These are phyloP conservation scores for Rutpela maculata DNA, from an alignment of 2,888 invertebrate species.

Conservation along the genomic window DNA sequence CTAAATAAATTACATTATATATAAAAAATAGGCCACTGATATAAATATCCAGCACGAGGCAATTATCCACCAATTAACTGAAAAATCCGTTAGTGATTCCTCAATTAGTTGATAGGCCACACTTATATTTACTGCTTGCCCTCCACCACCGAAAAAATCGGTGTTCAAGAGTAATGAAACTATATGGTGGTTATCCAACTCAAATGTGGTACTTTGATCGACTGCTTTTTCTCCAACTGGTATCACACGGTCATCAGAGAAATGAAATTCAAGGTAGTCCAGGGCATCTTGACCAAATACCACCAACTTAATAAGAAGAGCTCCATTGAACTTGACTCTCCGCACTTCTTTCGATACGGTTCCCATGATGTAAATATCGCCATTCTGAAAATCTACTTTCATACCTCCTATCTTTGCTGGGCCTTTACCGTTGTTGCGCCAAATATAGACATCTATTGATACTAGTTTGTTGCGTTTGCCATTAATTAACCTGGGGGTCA, in stretches of 20 bases:
- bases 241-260: conserved; percentile 24
- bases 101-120: conserved; percentile 19
- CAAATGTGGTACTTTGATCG: background rate
- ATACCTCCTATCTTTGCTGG: conserved; percentile 27
- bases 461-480: conserved; percentile 20
- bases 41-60: too few species aligned
- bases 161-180: conserved; percentile 15
- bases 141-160: background rate
- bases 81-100: too few species aligned
- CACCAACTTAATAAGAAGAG: background rate
- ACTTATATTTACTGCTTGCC: conserved; percentile 31
- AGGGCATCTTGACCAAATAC: conserved; percentile 17
- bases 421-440: background rate
- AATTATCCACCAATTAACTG: too few species aligned
- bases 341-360: background rate
- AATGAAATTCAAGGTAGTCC: conserved; percentile 25
- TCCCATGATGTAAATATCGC: conserved; percentile 16
- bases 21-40: too few species aligned
- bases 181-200: conserved; percentile 34
- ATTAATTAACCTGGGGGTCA: conserved; percentile 23
- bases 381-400: conserved; percentile 25
- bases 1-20: too few species aligned
- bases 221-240: background rate
- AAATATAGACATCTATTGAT: conserved; percentile 33
- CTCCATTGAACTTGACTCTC: conserved; percentile 13